phyloP scores from a whole-genome alignment of 2,797 vertebrate species.

The Cryptoprocta ferox region DNA sequence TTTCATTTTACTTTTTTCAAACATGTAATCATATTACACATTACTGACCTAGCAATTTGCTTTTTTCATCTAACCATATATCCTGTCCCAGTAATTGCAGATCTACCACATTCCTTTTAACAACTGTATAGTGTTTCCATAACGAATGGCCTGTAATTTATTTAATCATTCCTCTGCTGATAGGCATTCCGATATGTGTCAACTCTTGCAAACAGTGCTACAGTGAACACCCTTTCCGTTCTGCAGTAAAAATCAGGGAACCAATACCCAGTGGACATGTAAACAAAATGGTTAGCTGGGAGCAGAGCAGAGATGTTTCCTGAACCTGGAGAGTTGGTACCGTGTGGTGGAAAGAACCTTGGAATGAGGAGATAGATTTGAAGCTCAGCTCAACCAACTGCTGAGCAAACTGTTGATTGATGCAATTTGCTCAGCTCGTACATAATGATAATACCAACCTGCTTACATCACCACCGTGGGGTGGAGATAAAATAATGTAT shows the following conservation, averaged over 20 bases:
- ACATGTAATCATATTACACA: not conserved
- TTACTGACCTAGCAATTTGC: not conserved
- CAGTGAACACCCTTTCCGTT: not conserved
- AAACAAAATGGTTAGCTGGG: not conserved
- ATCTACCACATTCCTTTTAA: slow-evolving; percentile 22
- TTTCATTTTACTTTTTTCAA: slow-evolving; percentile 33
- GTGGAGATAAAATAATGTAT: not conserved
- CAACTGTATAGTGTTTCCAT: slow-evolving; percentile 38
- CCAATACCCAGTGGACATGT: not conserved
- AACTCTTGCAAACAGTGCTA: not conserved
- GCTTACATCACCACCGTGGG: not conserved
- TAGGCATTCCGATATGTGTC: not conserved
- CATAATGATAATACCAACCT: not conserved
- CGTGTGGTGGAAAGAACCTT: not conserved
- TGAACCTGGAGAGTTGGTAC: not conserved
- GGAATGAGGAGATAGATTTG: not conserved
- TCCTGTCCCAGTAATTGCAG: not conserved
- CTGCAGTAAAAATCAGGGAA: not conserved
- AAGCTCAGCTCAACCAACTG: not conserved
- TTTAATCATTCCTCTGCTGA: not conserved
- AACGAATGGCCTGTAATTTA: not conserved
- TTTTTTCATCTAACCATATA: slow-evolving; percentile 20
- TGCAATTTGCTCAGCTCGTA: not conserved
- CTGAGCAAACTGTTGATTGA: not conserved
- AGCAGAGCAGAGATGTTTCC: not conserved